These are phyloP conservation scores for Anthrax anthrax DNA, from an alignment of 2,888 invertebrate genomes.

Conservation along the genomic window DNA sequence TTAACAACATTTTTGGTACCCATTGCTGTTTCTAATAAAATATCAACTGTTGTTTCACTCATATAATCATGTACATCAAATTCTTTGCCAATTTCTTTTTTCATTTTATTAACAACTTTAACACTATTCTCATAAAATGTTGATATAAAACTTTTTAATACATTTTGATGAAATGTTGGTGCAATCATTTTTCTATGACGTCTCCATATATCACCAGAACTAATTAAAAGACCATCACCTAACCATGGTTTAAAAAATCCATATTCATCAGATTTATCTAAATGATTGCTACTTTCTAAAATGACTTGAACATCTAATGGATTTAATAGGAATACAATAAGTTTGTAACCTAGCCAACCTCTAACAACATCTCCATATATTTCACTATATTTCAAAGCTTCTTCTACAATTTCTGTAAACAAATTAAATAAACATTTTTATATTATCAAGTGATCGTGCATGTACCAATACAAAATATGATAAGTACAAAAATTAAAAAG, in stretches of 20 bases:
- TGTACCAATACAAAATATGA: too few relatives aligned
- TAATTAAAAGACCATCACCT: conserved; percentile 62
- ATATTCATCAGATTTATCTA: conserved; percentile 60
- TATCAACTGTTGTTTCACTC: conserved; percentile 58
- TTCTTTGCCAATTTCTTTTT: conserved; percentile 43
- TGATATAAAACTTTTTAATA: conserved; percentile 56
- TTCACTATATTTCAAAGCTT: conserved; percentile 10
- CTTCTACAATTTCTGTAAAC: conserved; percentile 4
- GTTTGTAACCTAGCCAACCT: conserved; percentile 55
- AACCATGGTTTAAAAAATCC: conserved; percentile 67
- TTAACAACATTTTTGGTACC: too few relatives aligned
- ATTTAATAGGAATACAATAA: conserved; percentile 51
- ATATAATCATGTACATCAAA: conserved; percentile 59
- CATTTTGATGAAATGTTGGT: conserved; percentile 63
- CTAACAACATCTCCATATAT: conserved; percentile 49
- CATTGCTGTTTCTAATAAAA: conserved; percentile 34
- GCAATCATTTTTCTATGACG: conserved; percentile 66
- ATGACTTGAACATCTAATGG: conserved; percentile 60
- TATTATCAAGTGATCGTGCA: too few relatives aligned
- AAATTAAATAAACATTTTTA: not conserved
- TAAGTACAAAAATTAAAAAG: too few relatives aligned
- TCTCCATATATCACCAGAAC: conserved; percentile 64
- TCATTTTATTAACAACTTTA: conserved; percentile 47
- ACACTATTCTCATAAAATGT: conserved; percentile 58
- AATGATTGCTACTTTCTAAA: conserved; percentile 55